These are phyloP conservation scores for Bothrops jararaca DNA, from an alignment of 2,113 vertebrate genomes.

Conservation along the genomic window DNA sequence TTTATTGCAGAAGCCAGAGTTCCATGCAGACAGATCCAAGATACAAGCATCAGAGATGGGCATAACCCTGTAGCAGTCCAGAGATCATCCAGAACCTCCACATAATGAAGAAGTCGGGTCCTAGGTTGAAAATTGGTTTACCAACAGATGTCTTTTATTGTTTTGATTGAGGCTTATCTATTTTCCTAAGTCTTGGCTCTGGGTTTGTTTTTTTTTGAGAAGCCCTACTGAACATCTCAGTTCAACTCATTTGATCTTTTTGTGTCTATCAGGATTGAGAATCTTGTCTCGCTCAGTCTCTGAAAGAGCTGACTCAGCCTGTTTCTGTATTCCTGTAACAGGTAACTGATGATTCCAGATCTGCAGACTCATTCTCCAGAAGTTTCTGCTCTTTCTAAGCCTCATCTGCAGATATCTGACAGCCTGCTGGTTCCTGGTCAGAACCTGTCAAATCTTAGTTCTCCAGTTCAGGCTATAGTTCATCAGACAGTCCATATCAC, in stretches of 20 bases:
- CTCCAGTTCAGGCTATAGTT: background rate
- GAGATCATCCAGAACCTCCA: background rate
- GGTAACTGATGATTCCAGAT: background rate
- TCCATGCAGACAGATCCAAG: background rate
- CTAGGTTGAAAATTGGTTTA: background rate
- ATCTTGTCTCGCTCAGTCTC: background rate
- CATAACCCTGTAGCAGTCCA: background rate
- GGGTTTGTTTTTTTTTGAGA: background rate
- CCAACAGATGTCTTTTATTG: background rate
- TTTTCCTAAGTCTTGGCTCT: background rate
- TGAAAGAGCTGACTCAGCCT: background rate
- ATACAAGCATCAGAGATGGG: background rate
- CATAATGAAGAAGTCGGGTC: background rate
- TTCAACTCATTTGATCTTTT: background rate
- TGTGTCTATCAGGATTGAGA: background rate
- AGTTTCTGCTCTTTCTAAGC: background rate
- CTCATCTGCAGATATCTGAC: background rate
- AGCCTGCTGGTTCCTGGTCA: background rate
- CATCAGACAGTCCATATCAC: background rate
- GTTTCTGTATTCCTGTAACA: background rate
- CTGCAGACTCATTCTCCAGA: background rate
- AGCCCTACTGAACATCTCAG: background rate
- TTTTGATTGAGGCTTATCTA: background rate
- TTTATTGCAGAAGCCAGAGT: background rate
- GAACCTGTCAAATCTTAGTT: background rate